These are phyloP conservation scores for Cosmopolites sordidus DNA, from an alignment of 2,888 invertebrate genomes.

Conservation along the genomic window DNA sequence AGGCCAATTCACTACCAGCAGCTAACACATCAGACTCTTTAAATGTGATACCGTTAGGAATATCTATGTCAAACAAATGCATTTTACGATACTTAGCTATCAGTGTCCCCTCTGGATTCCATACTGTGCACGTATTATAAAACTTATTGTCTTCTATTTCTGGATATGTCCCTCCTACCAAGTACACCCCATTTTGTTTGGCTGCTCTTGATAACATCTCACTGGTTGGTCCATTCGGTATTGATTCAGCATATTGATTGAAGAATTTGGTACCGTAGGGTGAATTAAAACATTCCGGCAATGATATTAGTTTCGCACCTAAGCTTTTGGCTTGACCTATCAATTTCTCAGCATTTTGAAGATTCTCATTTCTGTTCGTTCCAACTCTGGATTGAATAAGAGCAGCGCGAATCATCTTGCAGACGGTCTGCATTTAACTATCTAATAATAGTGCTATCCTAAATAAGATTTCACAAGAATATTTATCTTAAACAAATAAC, in stretches of 20 bases:
- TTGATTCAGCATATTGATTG: constrained; percentile 68
- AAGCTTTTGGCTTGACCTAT: constrained; percentile 64
- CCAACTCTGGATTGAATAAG: constrained; percentile 79
- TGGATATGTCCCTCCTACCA: constrained; percentile 89
- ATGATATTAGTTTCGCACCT: constrained; percentile 60
- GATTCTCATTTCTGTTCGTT: constrained; percentile 69
- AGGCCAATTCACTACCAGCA: constrained; percentile 70
- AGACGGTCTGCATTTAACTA: constrained; percentile 16
- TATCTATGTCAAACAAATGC: constrained; percentile 94
- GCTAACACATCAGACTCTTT: constrained; percentile 83
- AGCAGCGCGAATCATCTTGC: constrained; percentile 53
- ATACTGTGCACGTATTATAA: constrained; percentile 87
- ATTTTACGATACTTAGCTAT: constrained; percentile 83
- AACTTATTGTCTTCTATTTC: constrained; percentile 61
- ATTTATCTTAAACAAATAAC: no score
- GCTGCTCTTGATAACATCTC: constrained; percentile 69
- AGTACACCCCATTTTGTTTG: constrained; percentile 66
- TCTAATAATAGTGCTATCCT: no score
- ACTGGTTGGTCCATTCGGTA: constrained; percentile 76
- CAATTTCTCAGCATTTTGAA: constrained; percentile 65
- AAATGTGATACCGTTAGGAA: constrained; percentile 88
- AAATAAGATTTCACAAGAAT: no score
- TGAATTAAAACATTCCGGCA: constrained; percentile 91
- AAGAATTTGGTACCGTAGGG: constrained; percentile 89
- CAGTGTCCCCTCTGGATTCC: constrained; percentile 72